Conservation (phyloP, 1,140 invertebrate genomes). For the Drosophila rhopaloa region DNA sequence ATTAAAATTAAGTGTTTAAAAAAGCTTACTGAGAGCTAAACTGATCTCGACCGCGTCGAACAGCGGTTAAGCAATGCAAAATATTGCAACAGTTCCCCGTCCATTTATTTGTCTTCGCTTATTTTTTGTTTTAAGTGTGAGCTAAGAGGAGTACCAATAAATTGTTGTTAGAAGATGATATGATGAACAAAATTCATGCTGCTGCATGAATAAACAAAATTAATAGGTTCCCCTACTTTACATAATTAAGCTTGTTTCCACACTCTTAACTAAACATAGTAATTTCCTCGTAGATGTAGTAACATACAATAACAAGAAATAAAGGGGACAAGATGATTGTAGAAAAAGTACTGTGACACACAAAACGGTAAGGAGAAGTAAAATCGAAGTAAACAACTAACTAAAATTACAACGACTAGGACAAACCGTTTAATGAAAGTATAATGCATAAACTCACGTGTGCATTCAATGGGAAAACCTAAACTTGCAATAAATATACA, state of each 20-base stretch:
- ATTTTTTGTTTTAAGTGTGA: slow-evolving; percentile 10
- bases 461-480: slow-evolving; percentile 41
- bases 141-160: slow-evolving; percentile 20
- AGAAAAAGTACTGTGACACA: slow-evolving; percentile 49
- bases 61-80: slow-evolving; percentile 70
- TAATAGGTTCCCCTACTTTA: too few relatives aligned
- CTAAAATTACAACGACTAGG: slow-evolving; percentile 36
- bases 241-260: not conserved
- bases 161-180: slow-evolving; percentile 33
- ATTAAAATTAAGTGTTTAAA: slow-evolving; percentile 28
- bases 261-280: slow-evolving; percentile 43
- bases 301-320: slow-evolving; percentile 44
- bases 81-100: slow-evolving; percentile 66
- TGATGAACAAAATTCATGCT: too few relatives aligned
- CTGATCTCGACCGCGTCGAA: slow-evolving; percentile 4
- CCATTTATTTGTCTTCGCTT: slow-evolving; percentile 14
- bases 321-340: slow-evolving; percentile 8
- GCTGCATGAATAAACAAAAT: too few relatives aligned
- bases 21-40: slow-evolving; percentile 15
- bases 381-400: slow-evolving; percentile 30
- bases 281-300: slow-evolving; percentile 10
- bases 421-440: slow-evolving; percentile 46
- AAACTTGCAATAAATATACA: slow-evolving; percentile 12
- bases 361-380: slow-evolving; percentile 25
- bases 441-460: slow-evolving; percentile 53